These are phyloP conservation scores for Ascaphus truei DNA, from an alignment of 2,113 vertebrate genomes.

Conservation along the genomic window DNA sequence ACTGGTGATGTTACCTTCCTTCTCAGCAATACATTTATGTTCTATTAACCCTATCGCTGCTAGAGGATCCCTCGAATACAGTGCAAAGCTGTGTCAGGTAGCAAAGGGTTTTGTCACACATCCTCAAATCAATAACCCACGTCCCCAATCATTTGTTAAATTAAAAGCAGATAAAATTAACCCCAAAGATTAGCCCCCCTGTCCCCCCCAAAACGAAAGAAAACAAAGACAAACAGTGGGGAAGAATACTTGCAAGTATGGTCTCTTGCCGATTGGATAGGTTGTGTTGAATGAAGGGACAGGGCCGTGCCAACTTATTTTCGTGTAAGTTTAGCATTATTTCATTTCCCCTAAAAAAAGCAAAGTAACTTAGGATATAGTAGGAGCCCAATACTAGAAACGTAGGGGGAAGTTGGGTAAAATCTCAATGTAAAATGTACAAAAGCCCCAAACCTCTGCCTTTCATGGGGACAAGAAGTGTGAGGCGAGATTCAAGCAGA, in stretches of 20 bases:
- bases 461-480: not conserved
- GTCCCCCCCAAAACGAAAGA: not conserved
- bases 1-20: not conserved
- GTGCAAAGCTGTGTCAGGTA: not conserved
- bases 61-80: not conserved
- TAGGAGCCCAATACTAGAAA: not conserved
- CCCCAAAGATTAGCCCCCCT: not conserved
- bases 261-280: too few relatives aligned
- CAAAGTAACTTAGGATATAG: not conserved
- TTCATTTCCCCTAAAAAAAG: not conserved
- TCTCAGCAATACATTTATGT: too few relatives aligned
- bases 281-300: not conserved
- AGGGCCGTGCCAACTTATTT: not conserved
- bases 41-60: too few relatives aligned
- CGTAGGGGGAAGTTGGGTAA: not conserved
- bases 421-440: slow-evolving; percentile 27
- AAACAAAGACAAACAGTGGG: not conserved
- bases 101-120: not conserved
- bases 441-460: not conserved
- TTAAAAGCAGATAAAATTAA: not conserved
- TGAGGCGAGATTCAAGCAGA: not conserved
- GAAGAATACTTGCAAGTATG: not conserved
- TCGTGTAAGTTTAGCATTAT: not conserved
- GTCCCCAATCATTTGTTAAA: not conserved
- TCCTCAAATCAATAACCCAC: not conserved